Evolutionary conservation across 2,113 vertebrate genomes (phyloP).

Genomic region (Xenopus tropicalis): DNA sequence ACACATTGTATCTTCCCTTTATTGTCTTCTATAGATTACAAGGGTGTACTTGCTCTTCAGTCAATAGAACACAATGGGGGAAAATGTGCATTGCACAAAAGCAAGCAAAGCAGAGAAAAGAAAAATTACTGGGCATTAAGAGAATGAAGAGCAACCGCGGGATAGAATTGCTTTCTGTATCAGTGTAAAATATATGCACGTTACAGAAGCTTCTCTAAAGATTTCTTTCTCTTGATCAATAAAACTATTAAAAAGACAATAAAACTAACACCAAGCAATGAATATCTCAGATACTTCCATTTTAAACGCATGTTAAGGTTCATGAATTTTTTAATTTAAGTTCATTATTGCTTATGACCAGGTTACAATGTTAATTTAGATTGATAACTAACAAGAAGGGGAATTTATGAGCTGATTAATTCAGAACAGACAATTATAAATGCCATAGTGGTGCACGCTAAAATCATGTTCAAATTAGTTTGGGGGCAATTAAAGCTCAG

Average conservation of each 20-base stretch:
- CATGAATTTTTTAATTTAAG: not conserved
- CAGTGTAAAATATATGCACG: not conserved
- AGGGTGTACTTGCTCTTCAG: not conserved
- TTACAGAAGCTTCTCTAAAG: slow-evolving; percentile 1
- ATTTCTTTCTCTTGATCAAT: slow-evolving; percentile 22
- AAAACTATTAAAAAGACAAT: slow-evolving; percentile 32
- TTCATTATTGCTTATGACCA: not conserved
- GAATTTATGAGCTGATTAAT: too few relatives aligned
- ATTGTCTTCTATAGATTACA: slow-evolving; percentile 27
- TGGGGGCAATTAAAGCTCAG: too few relatives aligned
- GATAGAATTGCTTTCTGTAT: slow-evolving; percentile 9
- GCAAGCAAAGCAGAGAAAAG: slow-evolving; percentile 2
- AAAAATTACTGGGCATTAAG: slow-evolving; percentile 18
- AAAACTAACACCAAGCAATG: not conserved
- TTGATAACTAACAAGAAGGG: not conserved
- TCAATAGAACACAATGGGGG: slow-evolving; percentile 28
- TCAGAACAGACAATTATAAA: too few relatives aligned
- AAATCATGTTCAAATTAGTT: too few relatives aligned
- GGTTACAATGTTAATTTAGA: not conserved
- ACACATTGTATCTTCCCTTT: slow-evolving; percentile 13
- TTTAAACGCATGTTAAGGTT: not conserved
- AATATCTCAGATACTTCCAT: not conserved
- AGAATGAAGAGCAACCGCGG: not conserved
- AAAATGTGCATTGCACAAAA: slow-evolving; percentile 21
- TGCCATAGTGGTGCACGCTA: too few relatives aligned